Base-by-base conservation (phyloP, 1,140 invertebrate species). In the Whitmania pigra region DNA sequence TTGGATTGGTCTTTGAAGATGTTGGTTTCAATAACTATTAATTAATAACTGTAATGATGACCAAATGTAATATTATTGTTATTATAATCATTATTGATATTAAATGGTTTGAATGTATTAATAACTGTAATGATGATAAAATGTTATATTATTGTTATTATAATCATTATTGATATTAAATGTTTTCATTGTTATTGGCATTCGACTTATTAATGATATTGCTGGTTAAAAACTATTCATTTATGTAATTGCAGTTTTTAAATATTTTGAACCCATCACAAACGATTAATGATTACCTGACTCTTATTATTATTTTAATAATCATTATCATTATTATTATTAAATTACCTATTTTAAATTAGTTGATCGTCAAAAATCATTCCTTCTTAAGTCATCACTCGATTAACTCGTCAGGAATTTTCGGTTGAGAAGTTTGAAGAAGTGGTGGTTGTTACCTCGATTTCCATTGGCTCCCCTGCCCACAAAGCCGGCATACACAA, bases 401-500 rank as follows among this genome's bases (percentile, higher is more conserved):
- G 11, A 25, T 7, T 63, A 63, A 63, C 43, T 11, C 6, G 11
- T 25, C 69, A 77, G 76, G 75, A 76, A 53, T 77, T 76, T 72
- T 25, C 75, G 25, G 36, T 75, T 0, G 76, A 76, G n/a, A 76
- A 74, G 36, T 76, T 77, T 73, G 78, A 79, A 43, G 76, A 79
- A 68, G 75, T 84, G 53, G 88, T 92, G 18, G 78, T 89, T 18
- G 87, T 93, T 2, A 90, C 92, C 74, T 88, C 87, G 13, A 88
- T 93, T 11, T 85, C 88, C 13, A 84, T 86, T 0, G 87, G 88
- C 74, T 89, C 88, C 63, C 88, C 89, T 0, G 90, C 90, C 4
- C 86, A 86, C 73, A 85, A 87, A 63, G 88, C 89, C 0, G 90
- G 92, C 74, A 84, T 93, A 72, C 84, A 86, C 71, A 79, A 78